These are phyloP conservation scores for Eristalinus aeneus DNA, from an alignment of 2,888 invertebrate genomes.

Conservation along the genomic window DNA sequence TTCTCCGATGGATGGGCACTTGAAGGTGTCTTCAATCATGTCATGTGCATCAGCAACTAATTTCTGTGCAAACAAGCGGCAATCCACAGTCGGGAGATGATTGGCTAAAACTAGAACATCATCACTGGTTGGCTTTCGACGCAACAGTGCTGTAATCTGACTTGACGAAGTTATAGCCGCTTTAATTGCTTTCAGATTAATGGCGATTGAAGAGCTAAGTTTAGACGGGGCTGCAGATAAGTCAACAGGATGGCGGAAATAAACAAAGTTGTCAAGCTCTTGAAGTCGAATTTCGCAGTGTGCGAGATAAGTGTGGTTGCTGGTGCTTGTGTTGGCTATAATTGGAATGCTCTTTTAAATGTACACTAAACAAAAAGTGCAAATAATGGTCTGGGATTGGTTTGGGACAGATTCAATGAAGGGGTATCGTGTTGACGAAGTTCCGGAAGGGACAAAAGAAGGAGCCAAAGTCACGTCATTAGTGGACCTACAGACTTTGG, in stretches of 20 bases:
- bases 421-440: too few species aligned
- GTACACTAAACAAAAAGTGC: too few species aligned
- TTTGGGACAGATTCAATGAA: too few species aligned
- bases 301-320: background rate
- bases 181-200: slow-evolving; percentile 6
- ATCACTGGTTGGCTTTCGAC: background rate
- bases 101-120: slow-evolving; percentile 20
- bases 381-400: too few species aligned
- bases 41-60: slow-evolving; percentile 28
- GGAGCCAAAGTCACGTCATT: too few species aligned
- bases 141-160: slow-evolving; percentile 11
- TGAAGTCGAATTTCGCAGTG: slow-evolving; percentile 5
- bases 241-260: background rate
- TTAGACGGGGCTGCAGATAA: background rate
- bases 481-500: too few species aligned
- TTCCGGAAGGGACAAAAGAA: too few species aligned
- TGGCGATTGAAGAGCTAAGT: background rate
- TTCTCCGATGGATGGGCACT: slow-evolving; percentile 33
- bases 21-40: slow-evolving; percentile 22
- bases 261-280: slow-evolving; percentile 24
- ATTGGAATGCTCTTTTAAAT: background rate
- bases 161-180: background rate
- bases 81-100: background rate
- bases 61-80: slow-evolving; percentile 7
- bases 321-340: background rate